Base-by-base conservation (phyloP, 2,797 vertebrate genomes). In the Anniella stebbinsi region DNA sequence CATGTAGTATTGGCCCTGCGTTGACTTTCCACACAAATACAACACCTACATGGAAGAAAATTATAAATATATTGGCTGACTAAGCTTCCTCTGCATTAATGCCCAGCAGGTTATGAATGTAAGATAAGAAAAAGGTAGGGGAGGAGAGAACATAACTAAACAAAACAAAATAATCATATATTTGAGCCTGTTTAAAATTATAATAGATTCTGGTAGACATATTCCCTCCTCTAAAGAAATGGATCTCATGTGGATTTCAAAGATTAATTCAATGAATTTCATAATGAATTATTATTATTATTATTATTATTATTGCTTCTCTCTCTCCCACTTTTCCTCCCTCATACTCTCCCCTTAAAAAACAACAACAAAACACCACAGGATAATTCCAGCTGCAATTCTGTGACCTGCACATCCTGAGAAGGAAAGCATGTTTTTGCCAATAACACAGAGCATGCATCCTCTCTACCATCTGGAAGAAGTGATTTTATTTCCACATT, bases 341-440 rank as follows among this genome's bases (percentile, higher is more conserved):
- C 75, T 69, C 66, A 48, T 91, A 90, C 91, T 88, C 87, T 73
- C 77, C 77, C 48, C 11, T 89, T 95, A 72, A 17, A 36, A 15
- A 67, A n/a, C 13, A 38, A 48, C 30, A 21, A 2, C 4, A 36
- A n/a, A n/a, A n/a, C n/a, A n/a, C n/a, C 45, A 45, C 45, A 45
- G 28, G 23, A 66, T 67, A 6, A 94, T 96, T 95, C 96, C 96
- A 95, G 96, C 95, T 96, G 96, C 89, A 86, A 80, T 93, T 92
- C 92, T 92, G 87, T 91, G 94, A 94, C 92, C 96, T 95, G 86
- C 93, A 94, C 90, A 94, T 94, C 95, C 94, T 94, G 94, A 95
- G 94, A 95, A 94, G n/a, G 90, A 90, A 93, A 82, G 90, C 91
- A 94, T 96, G 95, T 95, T 96, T 96, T 96, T 96, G 96, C 95